phyloP scores from a whole-genome alignment of 2,797 vertebrate species.

The Rhincodon typus region DNA sequence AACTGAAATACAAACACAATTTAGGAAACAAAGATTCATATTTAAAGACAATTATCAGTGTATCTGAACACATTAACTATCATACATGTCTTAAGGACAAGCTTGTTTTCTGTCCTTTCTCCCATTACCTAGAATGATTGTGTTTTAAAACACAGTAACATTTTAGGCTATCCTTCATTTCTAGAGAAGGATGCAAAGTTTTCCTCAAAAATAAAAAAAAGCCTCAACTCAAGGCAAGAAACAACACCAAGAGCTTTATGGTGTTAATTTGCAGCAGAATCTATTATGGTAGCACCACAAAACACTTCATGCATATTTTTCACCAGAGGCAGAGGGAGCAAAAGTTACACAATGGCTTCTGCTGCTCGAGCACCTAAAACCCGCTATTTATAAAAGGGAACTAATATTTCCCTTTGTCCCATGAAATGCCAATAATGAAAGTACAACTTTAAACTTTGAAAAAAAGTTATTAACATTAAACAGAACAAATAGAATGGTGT shows the following conservation, averaged over 20 bases:
- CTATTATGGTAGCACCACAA: constrained; percentile 32
- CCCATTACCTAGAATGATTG: background rate
- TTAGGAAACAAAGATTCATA: constrained; percentile 36
- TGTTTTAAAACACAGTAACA: constrained; percentile 21
- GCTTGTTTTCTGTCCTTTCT: background rate
- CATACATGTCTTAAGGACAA: constrained; percentile 22
- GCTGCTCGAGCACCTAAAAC: constrained; percentile 15
- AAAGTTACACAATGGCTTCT: constrained; percentile 5
- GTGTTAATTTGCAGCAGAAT: constrained; percentile 30
- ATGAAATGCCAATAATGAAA: background rate
- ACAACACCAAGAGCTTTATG: constrained; percentile 27
- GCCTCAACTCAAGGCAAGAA: constrained; percentile 18
- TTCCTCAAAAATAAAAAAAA: background rate
- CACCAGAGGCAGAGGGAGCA: constrained; percentile 9
- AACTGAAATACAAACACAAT: constrained; percentile 37
- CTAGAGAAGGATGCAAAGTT: constrained; percentile 13
- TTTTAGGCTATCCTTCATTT: constrained; percentile 22
- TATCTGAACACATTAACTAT: constrained; percentile 33
- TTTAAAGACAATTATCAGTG: constrained; percentile 36
- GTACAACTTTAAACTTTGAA: background rate
- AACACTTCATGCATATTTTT: constrained; percentile 31
- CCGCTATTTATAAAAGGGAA: background rate
- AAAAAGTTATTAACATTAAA: constrained; percentile 3
- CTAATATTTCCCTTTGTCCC: background rate
- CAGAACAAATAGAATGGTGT: background rate